A percentile compares a stretch with the other conserved stretches of the same genome.
These are phyloP conservation scores for Premnoplex brunnescens DNA, from an alignment of 2,797 vertebrate genomes.

Conservation along the genomic window DNA sequence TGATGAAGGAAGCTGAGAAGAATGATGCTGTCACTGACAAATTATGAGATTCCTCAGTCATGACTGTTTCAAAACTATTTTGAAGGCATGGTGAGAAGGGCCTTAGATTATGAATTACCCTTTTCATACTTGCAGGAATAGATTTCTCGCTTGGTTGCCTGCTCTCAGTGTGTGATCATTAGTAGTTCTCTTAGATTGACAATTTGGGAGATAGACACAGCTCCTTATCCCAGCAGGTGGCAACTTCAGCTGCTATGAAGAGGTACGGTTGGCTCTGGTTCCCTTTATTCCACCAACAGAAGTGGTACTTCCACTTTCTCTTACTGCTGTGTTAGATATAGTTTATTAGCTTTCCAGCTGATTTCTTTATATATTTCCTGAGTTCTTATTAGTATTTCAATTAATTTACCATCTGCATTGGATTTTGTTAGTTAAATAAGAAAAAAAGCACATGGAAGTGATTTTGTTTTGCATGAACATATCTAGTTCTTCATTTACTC, in stretches of 20 bases:
- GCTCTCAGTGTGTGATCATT: slow-evolving; percentile 61
- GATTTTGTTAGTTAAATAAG: slow-evolving; percentile 46
- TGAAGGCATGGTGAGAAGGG: slow-evolving; percentile 10
- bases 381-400: slow-evolving; percentile 40
- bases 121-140: slow-evolving; percentile 41
- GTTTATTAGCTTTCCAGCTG: slow-evolving; percentile 54
- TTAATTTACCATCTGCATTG: slow-evolving; percentile 54
- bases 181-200: slow-evolving; percentile 54
- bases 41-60: not conserved
- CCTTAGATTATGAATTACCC: slow-evolving; percentile 53
- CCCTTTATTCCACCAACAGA: not conserved
- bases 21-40: not conserved
- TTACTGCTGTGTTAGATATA: slow-evolving; percentile 40
- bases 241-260: slow-evolving; percentile 21
- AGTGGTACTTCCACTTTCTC: slow-evolving; percentile 4
- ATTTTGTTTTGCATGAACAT: not conserved
- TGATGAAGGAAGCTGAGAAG: not conserved
- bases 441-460: not conserved
- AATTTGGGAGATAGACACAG: slow-evolving; percentile 56
- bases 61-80: slow-evolving; percentile 21
- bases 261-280: not conserved
- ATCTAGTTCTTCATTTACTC: not conserved
- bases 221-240: slow-evolving; percentile 51
- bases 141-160: slow-evolving; percentile 48
- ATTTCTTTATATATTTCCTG: slow-evolving; percentile 46